phyloP scores from a whole-genome alignment of 2,888 invertebrate genomes.

The Apodemia zela region DNA sequence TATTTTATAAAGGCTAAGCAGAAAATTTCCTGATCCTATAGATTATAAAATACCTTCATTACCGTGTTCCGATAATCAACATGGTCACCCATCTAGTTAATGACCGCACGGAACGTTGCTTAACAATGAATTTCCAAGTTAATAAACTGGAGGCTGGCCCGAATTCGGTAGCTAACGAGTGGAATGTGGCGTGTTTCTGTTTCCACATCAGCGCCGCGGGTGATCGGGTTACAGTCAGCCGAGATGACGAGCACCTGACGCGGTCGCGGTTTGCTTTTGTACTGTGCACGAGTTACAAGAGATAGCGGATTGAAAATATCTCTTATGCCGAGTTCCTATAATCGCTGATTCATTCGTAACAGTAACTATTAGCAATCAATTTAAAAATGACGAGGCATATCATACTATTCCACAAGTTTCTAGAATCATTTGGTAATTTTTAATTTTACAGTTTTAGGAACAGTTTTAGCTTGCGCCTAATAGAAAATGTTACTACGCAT shows the following conservation, averaged over 20 bases:
- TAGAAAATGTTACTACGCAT: too few species aligned
- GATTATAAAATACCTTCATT: too few species aligned
- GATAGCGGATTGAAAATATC: background rate
- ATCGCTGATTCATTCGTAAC: too few species aligned
- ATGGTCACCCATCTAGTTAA: background rate
- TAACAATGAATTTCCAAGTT: slow-evolving; percentile 11
- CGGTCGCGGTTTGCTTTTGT: slow-evolving; percentile 30
- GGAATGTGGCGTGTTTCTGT: slow-evolving; percentile 20
- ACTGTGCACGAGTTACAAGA: slow-evolving; percentile 16
- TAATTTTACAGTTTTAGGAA: too few species aligned
- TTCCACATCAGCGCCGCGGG: slow-evolving; percentile 24
- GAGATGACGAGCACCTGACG: slow-evolving; percentile 37
- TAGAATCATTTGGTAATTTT: too few species aligned
- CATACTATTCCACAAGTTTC: too few species aligned
- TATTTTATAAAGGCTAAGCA: too few species aligned
- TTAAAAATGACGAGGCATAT: too few species aligned
- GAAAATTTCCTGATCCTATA: too few species aligned
- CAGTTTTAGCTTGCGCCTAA: too few species aligned
- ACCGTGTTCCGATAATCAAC: background rate
- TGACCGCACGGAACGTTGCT: background rate
- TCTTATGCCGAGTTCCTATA: too few species aligned
- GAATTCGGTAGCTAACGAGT: slow-evolving; percentile 33
- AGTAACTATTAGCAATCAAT: too few species aligned
- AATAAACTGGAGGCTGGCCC: slow-evolving; percentile 22
- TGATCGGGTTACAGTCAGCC: slow-evolving; percentile 38